A percentile compares a stretch with the other conserved stretches of the same genome.
Evolutionary conservation across 2,797 vertebrate genomes (phyloP).

Genomic region (Sus cebifrons): DNA sequence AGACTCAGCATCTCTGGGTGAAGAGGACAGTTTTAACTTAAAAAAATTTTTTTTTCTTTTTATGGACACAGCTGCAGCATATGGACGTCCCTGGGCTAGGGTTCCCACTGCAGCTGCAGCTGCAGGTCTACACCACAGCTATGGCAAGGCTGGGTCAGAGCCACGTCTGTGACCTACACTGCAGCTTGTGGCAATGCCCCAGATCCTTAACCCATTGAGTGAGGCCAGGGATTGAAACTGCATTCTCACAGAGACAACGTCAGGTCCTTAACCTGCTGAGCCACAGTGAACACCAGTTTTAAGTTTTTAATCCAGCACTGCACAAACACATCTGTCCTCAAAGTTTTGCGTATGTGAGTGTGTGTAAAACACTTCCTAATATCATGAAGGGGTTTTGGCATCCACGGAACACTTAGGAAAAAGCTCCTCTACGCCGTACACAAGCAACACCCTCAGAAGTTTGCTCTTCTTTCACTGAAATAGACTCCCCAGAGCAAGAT

Average conservation of each 20-base stretch:
- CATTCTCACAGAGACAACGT: no score
- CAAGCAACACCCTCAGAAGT: not conserved
- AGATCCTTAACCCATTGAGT: no score
- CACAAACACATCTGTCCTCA: not conserved
- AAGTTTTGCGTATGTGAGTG: not conserved
- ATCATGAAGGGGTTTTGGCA: rapidly evolving
- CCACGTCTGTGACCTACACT: no score
- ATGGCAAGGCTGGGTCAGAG: no score
- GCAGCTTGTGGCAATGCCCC: no score
- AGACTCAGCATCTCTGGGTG: not conserved
- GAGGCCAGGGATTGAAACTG: no score
- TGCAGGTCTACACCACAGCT: no score
- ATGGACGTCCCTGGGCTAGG: no score
- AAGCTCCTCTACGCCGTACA: not conserved
- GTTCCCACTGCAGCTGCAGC: no score
- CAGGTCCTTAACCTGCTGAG: no score
- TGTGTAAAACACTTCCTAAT: not conserved
- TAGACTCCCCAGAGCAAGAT: not conserved
- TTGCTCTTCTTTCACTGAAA: not conserved
- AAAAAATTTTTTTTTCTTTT: not conserved
- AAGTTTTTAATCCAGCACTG: not conserved
- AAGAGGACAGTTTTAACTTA: not conserved
- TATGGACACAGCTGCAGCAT: no score
- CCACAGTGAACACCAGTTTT: no score
- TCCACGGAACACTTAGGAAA: not conserved